phyloP scores from a whole-genome alignment of 2,888 invertebrate genomes.

The Pilophorus perplexus region DNA sequence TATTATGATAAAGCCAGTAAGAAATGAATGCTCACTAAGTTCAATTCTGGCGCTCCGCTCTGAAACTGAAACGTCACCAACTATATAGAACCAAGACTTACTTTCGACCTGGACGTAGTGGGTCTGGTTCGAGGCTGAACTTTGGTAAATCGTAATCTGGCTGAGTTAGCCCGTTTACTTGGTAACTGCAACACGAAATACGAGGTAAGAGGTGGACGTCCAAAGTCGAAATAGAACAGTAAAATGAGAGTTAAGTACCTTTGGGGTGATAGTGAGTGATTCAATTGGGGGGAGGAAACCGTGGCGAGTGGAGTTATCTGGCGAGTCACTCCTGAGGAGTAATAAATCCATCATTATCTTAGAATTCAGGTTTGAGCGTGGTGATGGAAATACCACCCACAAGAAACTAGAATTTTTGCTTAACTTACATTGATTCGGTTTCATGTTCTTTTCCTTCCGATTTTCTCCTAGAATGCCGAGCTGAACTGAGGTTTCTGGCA shows the following conservation, averaged over 20 bases:
- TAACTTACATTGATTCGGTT: conserved; percentile 31
- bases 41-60: no score
- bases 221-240: not conserved
- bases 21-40: no score
- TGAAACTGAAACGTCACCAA: no score
- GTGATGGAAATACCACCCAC: no score
- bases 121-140: conserved; percentile 31
- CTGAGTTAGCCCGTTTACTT: conserved; percentile 39
- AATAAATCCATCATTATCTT: not conserved
- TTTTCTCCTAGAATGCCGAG: conserved; percentile 7
- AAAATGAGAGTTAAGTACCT: conserved; percentile 32
- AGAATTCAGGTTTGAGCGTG: no score
- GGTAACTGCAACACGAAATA: conserved; percentile 37
- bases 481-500: conserved; percentile 13
- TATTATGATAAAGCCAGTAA: no score
- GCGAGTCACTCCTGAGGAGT: conserved; percentile 24
- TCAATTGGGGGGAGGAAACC: conserved; percentile 46
- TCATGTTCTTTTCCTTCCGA: conserved; percentile 20
- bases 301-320: conserved; percentile 24
- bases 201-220: not conserved
- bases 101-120: conserved; percentile 38
- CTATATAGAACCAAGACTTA: not conserved
- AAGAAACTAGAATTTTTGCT: no score
- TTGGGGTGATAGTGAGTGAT: conserved; percentile 43
- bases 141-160: conserved; percentile 42